Conservation (phyloP, 2,797 vertebrate species). For the Acrossocheilus fasciatus region DNA sequence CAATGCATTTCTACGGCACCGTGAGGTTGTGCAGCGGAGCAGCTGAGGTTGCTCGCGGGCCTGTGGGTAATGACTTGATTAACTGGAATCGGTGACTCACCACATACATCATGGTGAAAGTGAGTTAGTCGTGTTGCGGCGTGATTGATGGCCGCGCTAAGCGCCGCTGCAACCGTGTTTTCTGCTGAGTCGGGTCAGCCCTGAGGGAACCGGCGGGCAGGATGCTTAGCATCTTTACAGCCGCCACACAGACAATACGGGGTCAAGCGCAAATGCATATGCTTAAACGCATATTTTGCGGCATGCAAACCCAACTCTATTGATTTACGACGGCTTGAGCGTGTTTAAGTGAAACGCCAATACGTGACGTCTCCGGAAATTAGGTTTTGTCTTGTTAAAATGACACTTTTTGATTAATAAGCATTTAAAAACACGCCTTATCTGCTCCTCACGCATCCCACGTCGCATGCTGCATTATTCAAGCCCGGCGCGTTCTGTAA, state of each 20-base stretch:
- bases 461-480: constrained; percentile 41
- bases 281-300: not conserved
- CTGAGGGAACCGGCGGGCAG: constrained; percentile 44
- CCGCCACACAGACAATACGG: not conserved
- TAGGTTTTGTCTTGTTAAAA: not conserved
- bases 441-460: constrained; percentile 29
- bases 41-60: constrained; percentile 59
- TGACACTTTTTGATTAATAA: constrained; percentile 21
- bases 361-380: not conserved
- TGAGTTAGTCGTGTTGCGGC: constrained; percentile 72
- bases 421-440: constrained; percentile 44
- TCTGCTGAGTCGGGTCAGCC: constrained; percentile 71
- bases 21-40: constrained; percentile 8
- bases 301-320: not conserved
- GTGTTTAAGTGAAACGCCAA: not conserved
- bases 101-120: constrained; percentile 79
- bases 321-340: not conserved
- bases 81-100: constrained; percentile 72
- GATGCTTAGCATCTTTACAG: constrained; percentile 40
- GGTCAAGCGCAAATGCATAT: constrained; percentile 33
- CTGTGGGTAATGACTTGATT: constrained; percentile 79
- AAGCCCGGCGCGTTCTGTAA: not conserved
- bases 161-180: constrained; percentile 57
- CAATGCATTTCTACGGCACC: not conserved
- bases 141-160: constrained; percentile 74